A percentile compares a stretch with the other conserved stretches of the same genome.
These are phyloP conservation scores for Metacarcinus magister DNA, from an alignment of 2,888 invertebrate genomes.

Conservation along the genomic window DNA sequence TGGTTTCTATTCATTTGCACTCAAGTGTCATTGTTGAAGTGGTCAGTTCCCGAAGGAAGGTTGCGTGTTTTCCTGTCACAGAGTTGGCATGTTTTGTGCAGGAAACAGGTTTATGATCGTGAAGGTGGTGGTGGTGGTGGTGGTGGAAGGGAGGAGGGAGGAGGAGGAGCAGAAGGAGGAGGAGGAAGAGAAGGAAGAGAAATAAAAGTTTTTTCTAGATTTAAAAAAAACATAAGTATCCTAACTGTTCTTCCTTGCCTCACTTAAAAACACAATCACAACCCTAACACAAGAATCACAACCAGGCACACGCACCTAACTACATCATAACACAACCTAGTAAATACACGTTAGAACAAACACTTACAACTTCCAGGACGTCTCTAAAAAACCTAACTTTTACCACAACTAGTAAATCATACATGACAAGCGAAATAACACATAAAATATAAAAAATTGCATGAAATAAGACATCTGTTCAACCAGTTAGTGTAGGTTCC, in stretches of 20 bases:
- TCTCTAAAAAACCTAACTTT: neutral
- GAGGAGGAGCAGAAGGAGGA: neutral
- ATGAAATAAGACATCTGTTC: neutral
- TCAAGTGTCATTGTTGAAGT: neutral
- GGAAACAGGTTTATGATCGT: neutral
- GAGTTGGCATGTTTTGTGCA: neutral
- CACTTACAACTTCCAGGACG: neutral
- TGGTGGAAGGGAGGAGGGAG: neutral
- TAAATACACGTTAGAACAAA: neutral
- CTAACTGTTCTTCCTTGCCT: neutral
- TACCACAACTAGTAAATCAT: neutral
- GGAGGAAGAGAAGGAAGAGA: neutral
- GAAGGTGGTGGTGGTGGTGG: neutral
- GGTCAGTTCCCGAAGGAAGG: neutral
- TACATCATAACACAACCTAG: neutral
- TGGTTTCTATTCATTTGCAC: neutral
- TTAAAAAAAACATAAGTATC: neutral
- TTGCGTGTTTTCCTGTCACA: neutral
- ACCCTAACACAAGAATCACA: neutral
- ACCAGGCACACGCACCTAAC: neutral
- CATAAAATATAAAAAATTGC: neutral
- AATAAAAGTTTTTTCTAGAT: neutral
- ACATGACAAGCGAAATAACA: neutral
- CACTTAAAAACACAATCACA: neutral
- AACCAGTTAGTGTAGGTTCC: neutral